phyloP scores from a whole-genome alignment of 2,888 invertebrate genomes.

The Gnatocerus cornutus region DNA sequence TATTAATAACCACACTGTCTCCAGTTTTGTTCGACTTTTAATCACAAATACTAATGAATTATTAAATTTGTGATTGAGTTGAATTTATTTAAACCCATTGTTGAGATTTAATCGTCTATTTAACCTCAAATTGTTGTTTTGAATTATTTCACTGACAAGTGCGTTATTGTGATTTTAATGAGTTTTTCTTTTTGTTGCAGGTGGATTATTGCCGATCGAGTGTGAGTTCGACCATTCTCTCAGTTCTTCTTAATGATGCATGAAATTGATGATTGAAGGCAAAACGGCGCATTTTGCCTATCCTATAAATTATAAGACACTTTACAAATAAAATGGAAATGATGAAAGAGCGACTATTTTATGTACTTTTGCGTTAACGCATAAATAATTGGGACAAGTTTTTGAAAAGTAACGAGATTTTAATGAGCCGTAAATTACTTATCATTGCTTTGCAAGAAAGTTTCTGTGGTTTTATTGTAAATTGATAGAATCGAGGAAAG shows the following conservation, averaged over 20 bases:
- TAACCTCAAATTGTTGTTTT: conserved; percentile 1
- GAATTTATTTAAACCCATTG: conserved; percentile 17
- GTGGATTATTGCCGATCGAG: conserved; percentile 28
- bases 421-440: conserved; percentile 4
- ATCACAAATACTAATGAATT: conserved; percentile 6
- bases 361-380: conserved; percentile 7
- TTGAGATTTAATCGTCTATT: conserved; percentile 6
- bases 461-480: not conserved
- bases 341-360: conserved; percentile 4
- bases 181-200: conserved; percentile 18
- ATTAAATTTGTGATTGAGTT: conserved; percentile 13
- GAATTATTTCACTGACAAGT: not conserved
- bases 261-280: conserved; percentile 14
- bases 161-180: conserved; percentile 8
- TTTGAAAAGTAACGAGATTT: conserved; percentile 11
- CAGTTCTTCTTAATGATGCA: conserved; percentile 3
- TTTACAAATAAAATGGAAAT: not conserved
- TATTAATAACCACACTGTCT: too few species aligned
- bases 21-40: not conserved
- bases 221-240: conserved; percentile 9
- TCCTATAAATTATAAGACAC: conserved; percentile 1
- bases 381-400: conserved; percentile 4
- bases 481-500: not conserved
- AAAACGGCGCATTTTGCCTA: not conserved
- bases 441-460: conserved; percentile 3